These are phyloP conservation scores for Resseliella maxima DNA, from an alignment of 2,888 invertebrate genomes.

Conservation along the genomic window DNA sequence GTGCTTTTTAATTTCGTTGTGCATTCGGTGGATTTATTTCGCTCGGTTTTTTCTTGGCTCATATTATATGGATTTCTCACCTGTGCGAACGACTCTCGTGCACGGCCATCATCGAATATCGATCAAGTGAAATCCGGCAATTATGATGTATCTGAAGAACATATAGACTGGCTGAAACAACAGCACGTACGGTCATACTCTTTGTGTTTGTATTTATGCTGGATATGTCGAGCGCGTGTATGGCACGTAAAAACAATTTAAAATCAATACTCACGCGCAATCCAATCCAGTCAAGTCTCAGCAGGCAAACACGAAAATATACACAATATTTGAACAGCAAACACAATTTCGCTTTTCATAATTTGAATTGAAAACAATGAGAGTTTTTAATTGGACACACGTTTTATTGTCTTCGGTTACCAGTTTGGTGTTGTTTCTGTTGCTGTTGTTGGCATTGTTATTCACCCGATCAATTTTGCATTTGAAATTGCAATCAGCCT, in stretches of 20 bases:
- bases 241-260: conserved; percentile 6
- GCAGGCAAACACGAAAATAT: too few species aligned
- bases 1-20: too few species aligned
- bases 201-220: not conserved
- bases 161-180: not conserved
- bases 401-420: conserved; percentile 40
- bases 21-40: not conserved
- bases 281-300: too few species aligned
- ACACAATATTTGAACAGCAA: not conserved
- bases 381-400: conserved; percentile 48
- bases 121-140: conserved; percentile 51
- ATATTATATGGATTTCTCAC: not conserved
- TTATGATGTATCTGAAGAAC: conserved; percentile 37
- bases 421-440: not conserved
- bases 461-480: not conserved
- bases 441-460: too few species aligned
- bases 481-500: not conserved
- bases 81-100: not conserved
- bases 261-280: not conserved
- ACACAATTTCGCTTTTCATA: conserved; percentile 46
- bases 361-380: conserved; percentile 36
- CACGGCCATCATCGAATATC: conserved; percentile 41
- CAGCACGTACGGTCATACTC: conserved; percentile 16
- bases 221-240: not conserved
- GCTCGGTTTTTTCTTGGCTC: not conserved